These are phyloP conservation scores for Pontoporia blainvillei DNA, from an alignment of 2,113 vertebrate genomes.

Conservation along the genomic window DNA sequence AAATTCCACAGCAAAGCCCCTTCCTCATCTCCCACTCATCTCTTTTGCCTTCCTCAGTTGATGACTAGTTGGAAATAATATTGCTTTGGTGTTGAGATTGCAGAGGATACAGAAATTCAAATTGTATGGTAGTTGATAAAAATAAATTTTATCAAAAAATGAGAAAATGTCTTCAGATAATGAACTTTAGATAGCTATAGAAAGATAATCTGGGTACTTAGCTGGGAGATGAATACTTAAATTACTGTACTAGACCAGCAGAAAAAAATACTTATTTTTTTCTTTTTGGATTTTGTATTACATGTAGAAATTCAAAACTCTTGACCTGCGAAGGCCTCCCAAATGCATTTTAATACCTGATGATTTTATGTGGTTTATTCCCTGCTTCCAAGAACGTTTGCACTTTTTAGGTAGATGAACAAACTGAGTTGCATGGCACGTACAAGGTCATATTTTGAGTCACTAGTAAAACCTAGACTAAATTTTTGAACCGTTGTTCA, in stretches of 20 bases:
- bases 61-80: slow-evolving; percentile 33
- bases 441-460: not conserved
- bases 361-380: not conserved
- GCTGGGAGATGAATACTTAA: not conserved
- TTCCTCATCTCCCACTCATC: slow-evolving; percentile 10
- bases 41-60: slow-evolving; percentile 20
- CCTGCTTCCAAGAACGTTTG: not conserved
- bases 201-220: slow-evolving; percentile 42
- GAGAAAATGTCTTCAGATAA: slow-evolving; percentile 33
- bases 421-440: not conserved
- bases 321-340: not conserved
- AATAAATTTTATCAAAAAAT: slow-evolving; percentile 55
- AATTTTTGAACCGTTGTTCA: not conserved
- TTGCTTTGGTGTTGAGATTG: slow-evolving; percentile 16
- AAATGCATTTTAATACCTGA: not conserved
- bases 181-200: slow-evolving; percentile 31
- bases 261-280: not conserved
- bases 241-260: not conserved
- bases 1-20: slow-evolving; percentile 33
- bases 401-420: not conserved
- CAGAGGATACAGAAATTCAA: slow-evolving; percentile 31
- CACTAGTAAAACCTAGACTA: not conserved
- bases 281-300: not conserved
- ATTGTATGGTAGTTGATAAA: slow-evolving; percentile 14
- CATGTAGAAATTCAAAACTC: slow-evolving; percentile 22